phyloP scores from a whole-genome alignment of 1,140 invertebrate species.

The Apolygus lucorum region DNA sequence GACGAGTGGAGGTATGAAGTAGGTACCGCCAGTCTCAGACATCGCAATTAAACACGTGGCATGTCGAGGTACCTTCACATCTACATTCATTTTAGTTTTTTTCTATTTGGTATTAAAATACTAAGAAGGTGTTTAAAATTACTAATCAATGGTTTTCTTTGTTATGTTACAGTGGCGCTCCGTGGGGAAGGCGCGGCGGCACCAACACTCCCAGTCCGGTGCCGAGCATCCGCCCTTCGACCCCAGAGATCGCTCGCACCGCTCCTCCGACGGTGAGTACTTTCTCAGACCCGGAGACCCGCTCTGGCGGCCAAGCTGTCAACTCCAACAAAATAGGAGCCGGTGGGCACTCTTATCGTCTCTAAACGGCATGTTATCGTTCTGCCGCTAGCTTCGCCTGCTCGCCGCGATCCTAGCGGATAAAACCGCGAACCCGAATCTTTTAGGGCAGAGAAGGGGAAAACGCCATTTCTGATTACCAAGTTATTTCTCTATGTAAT shows the following conservation, averaged over 20 bases:
- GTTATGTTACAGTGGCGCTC: conserved; percentile 6
- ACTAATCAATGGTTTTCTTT: conserved; percentile 2
- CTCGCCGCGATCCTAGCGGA: not conserved
- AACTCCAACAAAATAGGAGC: conserved; percentile 10
- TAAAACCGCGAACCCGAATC: too few species aligned
- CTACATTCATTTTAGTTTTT: too few species aligned
- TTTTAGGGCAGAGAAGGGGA: too few species aligned
- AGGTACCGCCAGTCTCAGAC: too few species aligned
- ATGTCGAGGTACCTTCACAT: too few species aligned
- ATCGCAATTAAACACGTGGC: too few species aligned
- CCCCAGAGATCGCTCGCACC: conserved; percentile 39
- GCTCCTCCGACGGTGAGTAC: conserved; percentile 42
- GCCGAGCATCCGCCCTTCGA: conserved; percentile 36
- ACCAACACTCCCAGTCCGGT: conserved; percentile 34
- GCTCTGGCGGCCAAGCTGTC: conserved; percentile 12
- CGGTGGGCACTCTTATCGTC: not conserved
- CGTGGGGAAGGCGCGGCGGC: conserved; percentile 13
- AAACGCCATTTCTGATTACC: too few species aligned
- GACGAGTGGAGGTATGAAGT: too few species aligned
- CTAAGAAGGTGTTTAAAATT: too few species aligned
- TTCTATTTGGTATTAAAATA: too few species aligned
- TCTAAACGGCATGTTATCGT: not conserved
- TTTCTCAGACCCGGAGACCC: conserved; percentile 9
- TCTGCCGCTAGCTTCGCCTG: not conserved
- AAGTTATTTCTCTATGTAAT: too few species aligned